Evolutionary conservation across 2,113 vertebrate species (phyloP), one percentile per base, ranked within the genome.

Genomic region (Oryzias melastigma): DNA sequence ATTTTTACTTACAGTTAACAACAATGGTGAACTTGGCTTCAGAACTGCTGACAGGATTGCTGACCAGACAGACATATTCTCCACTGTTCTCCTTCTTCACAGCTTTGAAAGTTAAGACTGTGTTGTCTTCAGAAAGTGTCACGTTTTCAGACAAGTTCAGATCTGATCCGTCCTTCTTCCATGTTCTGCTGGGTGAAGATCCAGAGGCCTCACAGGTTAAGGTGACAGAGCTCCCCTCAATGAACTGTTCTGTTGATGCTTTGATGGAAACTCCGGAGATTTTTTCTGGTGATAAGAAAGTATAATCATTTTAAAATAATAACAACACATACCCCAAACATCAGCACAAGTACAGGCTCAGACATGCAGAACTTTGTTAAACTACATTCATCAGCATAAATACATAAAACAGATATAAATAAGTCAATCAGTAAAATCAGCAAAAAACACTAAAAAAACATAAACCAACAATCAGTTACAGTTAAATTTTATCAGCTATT

Each of bases 1-100:
- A 6, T 5, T 49, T 16, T 43, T 48, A 69, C 83, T 71, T 59
- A 87, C 85, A 85, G 14, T 63, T 78, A 40, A 88, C 71, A 24
- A 0, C 24, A 52, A 88, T 29, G 0, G 0, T 0, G 64, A 57
- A 68, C 16, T 8, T 22, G 18, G 1, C 48, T 5, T 0, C 65
- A 5, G 16, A 47, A 25, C 3, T 58, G 62, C 15, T 72, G 54
- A 79, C 5, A 8, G 77, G 69, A 69, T 84, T 88, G 10, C 41
- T 71, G 40, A 81, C 16, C 3, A 7, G 16, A 60, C 84, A 86
- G 13, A 68, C 45, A 57, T 88, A 88, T 50, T 59, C n/a, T 7
- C 82, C 86, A 1, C 6, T 61, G 51, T 85, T 74, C 25, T 55
- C 43, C 62, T 0, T 80, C 1, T 22, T 49, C 41, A 81, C 0